phyloP scores from a whole-genome alignment of 2,113 vertebrate genomes.

The Terrapene triunguis region DNA sequence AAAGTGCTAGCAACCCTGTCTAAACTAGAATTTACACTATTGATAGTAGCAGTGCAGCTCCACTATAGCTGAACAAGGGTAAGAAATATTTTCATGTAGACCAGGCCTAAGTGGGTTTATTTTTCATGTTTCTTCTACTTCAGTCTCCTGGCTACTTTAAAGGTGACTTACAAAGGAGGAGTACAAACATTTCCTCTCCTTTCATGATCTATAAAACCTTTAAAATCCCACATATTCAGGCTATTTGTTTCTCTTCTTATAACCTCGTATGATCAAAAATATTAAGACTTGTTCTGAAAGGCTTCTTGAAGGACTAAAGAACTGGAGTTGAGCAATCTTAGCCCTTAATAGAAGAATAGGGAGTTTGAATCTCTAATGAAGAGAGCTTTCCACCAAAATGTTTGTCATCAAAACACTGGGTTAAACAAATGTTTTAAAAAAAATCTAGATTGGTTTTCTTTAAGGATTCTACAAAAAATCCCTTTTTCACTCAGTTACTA shows the following conservation, averaged over 20 bases:
- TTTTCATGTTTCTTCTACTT: background rate
- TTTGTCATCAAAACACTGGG: background rate
- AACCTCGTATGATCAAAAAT: background rate
- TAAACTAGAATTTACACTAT: background rate
- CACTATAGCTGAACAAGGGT: background rate
- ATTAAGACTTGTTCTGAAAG: background rate
- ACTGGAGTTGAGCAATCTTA: background rate
- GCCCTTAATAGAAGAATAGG: background rate
- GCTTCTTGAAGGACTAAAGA: background rate
- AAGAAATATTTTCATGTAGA: background rate
- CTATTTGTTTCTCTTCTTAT: background rate
- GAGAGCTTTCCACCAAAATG: background rate
- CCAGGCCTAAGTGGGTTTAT: background rate
- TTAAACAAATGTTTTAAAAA: background rate
- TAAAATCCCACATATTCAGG: too few relatives aligned
- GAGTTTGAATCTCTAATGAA: background rate
- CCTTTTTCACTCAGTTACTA: background rate
- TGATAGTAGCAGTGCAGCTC: background rate
- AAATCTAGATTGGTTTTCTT: background rate
- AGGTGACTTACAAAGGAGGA: background rate
- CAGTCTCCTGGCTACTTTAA: background rate
- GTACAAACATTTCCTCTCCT: background rate
- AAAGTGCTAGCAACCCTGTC: background rate
- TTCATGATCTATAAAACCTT: background rate
- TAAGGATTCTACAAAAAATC: background rate